Evolutionary conservation across 2,113 vertebrate genomes (phyloP).

Genomic region (Sceloporus undulatus): DNA sequence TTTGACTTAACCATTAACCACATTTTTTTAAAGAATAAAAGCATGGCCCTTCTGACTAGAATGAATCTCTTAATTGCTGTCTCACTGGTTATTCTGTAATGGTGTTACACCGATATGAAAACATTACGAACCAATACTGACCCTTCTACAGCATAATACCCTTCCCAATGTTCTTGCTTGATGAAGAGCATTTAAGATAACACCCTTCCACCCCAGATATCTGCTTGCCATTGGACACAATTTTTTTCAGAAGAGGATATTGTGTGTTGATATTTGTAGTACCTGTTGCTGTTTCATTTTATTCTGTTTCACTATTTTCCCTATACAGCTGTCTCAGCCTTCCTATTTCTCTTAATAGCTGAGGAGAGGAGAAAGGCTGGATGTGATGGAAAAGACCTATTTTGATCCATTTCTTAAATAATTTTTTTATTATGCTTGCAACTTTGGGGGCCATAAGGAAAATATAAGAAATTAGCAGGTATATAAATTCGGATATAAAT

Average conservation of each 20-base stretch:
- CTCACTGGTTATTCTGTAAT: not conserved
- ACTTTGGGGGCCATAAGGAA: not conserved
- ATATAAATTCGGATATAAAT: not conserved
- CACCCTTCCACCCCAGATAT: too few relatives aligned
- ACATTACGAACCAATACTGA: rapidly evolving
- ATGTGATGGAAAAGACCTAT: not conserved
- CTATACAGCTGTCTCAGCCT: not conserved
- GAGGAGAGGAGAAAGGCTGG: not conserved
- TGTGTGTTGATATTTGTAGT: not conserved
- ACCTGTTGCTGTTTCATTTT: not conserved
- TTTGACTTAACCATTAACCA: not conserved
- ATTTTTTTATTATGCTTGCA: not conserved
- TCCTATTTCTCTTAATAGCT: too few relatives aligned
- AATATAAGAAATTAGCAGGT: not conserved
- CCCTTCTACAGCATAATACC: not conserved
- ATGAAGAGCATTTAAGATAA: not conserved
- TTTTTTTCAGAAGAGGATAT: not conserved
- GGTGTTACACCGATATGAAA: not conserved
- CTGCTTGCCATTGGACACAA: not conserved
- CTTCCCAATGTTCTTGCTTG: not conserved
- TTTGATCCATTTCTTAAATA: not conserved
- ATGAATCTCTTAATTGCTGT: not conserved
- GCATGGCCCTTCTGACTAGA: not conserved
- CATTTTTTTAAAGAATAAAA: not conserved
- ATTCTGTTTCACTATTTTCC: not conserved